Evolutionary conservation across 2,888 invertebrate genomes (phyloP).

Genomic region (Serrognathus titanus): DNA sequence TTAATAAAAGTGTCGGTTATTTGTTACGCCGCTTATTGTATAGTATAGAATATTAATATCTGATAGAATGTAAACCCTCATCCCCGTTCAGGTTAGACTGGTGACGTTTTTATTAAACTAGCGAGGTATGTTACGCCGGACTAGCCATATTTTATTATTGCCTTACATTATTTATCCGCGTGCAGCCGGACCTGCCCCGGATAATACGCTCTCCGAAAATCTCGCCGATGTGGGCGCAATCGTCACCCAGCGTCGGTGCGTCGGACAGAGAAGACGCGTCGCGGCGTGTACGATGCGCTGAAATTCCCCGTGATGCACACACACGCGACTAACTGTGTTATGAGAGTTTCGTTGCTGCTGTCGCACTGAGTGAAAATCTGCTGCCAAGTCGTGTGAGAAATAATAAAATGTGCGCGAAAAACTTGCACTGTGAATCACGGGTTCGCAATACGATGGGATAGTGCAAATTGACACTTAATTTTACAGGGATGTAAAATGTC

Average conservation of each 20-base stretch:
- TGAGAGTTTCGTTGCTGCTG: constrained; percentile 32
- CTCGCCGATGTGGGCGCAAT: background rate
- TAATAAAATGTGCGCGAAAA: constrained; percentile 23
- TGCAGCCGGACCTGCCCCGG: constrained; percentile 33
- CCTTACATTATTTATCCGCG: constrained; percentile 46
- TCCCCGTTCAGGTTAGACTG: constrained; percentile 14
- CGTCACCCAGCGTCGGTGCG: constrained; percentile 6
- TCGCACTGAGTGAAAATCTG: constrained; percentile 33
- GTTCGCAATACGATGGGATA: constrained; percentile 25
- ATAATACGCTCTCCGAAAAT: constrained; percentile 22
- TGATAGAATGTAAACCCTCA: constrained; percentile 4
- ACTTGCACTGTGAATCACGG: constrained; percentile 25
- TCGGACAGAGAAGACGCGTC: constrained; percentile 10
- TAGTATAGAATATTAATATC: constrained; percentile 16
- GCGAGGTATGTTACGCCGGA: constrained; percentile 38
- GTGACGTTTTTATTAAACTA: constrained; percentile 45
- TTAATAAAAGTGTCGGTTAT: no score
- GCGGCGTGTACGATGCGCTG: constrained; percentile 7
- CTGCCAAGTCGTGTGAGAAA: constrained; percentile 22
- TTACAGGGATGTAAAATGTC: constrained; percentile 14
- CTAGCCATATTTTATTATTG: constrained; percentile 44
- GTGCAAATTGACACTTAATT: constrained; percentile 25
- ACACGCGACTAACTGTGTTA: constrained; percentile 31
- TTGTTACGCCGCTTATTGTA: background rate
- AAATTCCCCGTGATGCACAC: constrained; percentile 21